A percentile compares a stretch with the other conserved stretches of the same genome.
phyloP scores from a whole-genome alignment of 2,113 vertebrate species.

The Boleophthalmus pectinirostris region DNA sequence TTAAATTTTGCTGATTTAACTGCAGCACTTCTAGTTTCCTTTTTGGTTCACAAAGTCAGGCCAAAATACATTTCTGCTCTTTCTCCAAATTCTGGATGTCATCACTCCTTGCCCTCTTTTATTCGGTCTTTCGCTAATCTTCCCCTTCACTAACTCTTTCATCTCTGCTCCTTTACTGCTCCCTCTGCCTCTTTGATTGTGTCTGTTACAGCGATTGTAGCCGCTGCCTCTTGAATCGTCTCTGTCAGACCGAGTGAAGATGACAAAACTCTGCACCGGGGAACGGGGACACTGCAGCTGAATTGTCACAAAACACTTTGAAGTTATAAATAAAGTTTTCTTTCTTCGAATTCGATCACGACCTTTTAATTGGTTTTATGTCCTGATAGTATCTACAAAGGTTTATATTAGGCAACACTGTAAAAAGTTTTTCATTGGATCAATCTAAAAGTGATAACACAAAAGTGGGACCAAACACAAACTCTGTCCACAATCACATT shows the following conservation, averaged over 20 bases:
- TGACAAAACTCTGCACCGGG: constrained; percentile 20
- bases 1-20: neutral
- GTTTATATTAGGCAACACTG: constrained; percentile 30
- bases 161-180: constrained; percentile 7
- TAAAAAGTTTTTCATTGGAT: neutral
- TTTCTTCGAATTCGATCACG: constrained; percentile 21
- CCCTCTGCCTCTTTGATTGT: constrained; percentile 23
- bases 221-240: constrained; percentile 13
- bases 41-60: neutral
- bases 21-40: neutral
- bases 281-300: constrained; percentile 19
- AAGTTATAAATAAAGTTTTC: constrained; percentile 51
- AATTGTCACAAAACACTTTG: constrained; percentile 47
- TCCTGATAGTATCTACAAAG: constrained; percentile 15
- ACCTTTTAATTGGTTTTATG: constrained; percentile 46
- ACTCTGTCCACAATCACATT: too few relatives aligned
- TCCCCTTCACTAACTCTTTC: constrained; percentile 19
- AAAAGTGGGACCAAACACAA: too few relatives aligned
- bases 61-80: constrained; percentile 26
- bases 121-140: constrained; percentile 14
- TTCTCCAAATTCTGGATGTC: constrained; percentile 17
- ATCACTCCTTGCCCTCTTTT: constrained; percentile 4
- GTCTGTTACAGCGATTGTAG: neutral
- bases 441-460: too few relatives aligned
- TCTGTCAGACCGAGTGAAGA: constrained; percentile 19